Conservation (phyloP, 2,113 vertebrate genomes). For the Suricata suricatta region DNA sequence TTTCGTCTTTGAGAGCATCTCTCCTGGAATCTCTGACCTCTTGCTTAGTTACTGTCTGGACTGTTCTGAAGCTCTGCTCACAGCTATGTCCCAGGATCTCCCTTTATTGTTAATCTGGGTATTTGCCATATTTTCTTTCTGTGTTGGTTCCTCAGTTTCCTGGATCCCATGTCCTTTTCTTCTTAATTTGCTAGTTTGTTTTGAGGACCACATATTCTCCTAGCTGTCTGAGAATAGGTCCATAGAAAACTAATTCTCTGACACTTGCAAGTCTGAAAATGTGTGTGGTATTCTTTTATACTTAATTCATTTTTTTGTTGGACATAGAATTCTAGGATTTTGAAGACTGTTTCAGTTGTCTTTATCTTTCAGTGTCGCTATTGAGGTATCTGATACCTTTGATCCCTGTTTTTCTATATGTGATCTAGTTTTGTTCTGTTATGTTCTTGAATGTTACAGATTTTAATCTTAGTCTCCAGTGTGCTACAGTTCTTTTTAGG, state of each 20-base stretch:
- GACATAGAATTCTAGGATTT: background rate
- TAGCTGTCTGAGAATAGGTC: background rate
- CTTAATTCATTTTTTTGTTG: background rate
- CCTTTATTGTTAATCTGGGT: background rate
- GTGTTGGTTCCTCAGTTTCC: background rate
- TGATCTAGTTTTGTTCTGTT: background rate
- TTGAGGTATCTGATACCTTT: background rate
- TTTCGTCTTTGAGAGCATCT: background rate
- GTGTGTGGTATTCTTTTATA: background rate
- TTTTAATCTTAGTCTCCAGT: background rate
- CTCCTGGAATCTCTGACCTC: background rate
- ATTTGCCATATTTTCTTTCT: background rate
- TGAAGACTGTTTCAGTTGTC: background rate
- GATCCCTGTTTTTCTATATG: background rate
- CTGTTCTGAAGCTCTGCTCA: background rate
- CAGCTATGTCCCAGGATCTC: background rate
- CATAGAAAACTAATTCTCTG: background rate
- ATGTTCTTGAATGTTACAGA: background rate
- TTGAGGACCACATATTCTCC: background rate
- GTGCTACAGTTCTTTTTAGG: background rate
- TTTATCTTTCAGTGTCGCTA: background rate
- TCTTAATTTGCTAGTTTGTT: background rate
- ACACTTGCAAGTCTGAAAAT: background rate
- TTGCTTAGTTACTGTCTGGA: background rate
- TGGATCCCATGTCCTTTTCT: background rate